These are phyloP conservation scores for Morone chrysops DNA, from an alignment of 2,113 vertebrate genomes.

Conservation along the genomic window DNA sequence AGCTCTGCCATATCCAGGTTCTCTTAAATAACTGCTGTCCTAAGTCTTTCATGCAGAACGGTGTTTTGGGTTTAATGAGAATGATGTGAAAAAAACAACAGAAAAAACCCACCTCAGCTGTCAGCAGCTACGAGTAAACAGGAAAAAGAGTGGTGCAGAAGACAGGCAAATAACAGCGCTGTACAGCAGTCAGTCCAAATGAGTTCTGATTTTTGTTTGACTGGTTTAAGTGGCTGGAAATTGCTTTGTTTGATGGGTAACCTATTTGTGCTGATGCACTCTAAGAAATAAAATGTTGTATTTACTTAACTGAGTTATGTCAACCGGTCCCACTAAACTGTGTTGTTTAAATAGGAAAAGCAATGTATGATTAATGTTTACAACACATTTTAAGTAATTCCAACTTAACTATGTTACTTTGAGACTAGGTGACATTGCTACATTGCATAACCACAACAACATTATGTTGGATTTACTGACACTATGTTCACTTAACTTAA, in stretches of 20 bases:
- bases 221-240: conserved; percentile 38
- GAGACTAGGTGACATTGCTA: background rate
- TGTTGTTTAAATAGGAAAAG: background rate
- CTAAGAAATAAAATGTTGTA: background rate
- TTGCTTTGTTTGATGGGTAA: conserved; percentile 32
- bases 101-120: background rate
- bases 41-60: conserved; percentile 13
- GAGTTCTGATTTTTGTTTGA: conserved; percentile 52
- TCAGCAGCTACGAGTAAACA: conserved; percentile 16
- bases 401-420: background rate
- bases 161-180: conserved; percentile 24
- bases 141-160: background rate
- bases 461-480: background rate
- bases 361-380: background rate
- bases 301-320: background rate
- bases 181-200: conserved; percentile 26
- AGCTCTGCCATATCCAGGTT: conserved; percentile 2
- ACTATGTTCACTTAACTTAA: background rate
- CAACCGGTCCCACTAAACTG: background rate
- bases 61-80: conserved; percentile 53
- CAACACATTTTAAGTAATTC: background rate
- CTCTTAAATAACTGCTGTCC: conserved; percentile 30
- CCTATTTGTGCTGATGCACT: too few species aligned
- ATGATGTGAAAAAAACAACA: conserved; percentile 14
- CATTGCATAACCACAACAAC: background rate